Evolutionary conservation across 2,888 invertebrate species (phyloP), one percentile per base, ranked within the genome.

Genomic region (Eumacrocentrus americanus): DNA sequence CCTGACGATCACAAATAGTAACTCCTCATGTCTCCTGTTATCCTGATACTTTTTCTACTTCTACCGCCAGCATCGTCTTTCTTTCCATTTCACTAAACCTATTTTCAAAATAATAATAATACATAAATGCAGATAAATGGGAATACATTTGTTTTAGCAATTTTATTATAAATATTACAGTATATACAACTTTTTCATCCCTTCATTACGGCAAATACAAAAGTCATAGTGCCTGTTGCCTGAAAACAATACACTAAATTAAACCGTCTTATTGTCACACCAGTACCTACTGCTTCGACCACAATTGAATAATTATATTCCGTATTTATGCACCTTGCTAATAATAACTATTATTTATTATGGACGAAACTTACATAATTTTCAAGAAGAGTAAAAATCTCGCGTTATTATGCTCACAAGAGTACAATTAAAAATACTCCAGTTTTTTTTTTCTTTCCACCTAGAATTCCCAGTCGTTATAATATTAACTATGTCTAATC

Each of bases 91-190:
- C 12, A n/a, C 9, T 9, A n/a, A 3, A 38, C 3, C 11, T n/a
- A n/a, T n/a, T 5, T 38, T 38, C 29, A 11, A 23, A n/a, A 25
- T 23, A 2, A 25, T 22, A 25, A 11, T 25, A 1, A 3, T 23
- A 4, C 12, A n/a, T n/a, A 12, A 25, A 23, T 12, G 23, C 18
- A 44, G 6, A 42, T 20, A 22, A 44, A 18, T 42, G 6, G 5
- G 20, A 38, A 34, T 9, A 48, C 35, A 42, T 58, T 34, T 51
- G 14, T 51, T 37, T 38, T 40, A 12, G 55, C n/a, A 40, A 48
- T 40, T 53, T 62, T 55, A 57, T 63, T 67, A 60, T 47, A 59
- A 58, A 58, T 48, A 22, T 50, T 54, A 57, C 35, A 18, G 47
- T 52, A 25, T 42, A 20, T 50, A 52, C 40, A 37, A 37, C 37